phyloP scores from a whole-genome alignment of 2,888 invertebrate genomes.

The Muschampia plurimacula region DNA sequence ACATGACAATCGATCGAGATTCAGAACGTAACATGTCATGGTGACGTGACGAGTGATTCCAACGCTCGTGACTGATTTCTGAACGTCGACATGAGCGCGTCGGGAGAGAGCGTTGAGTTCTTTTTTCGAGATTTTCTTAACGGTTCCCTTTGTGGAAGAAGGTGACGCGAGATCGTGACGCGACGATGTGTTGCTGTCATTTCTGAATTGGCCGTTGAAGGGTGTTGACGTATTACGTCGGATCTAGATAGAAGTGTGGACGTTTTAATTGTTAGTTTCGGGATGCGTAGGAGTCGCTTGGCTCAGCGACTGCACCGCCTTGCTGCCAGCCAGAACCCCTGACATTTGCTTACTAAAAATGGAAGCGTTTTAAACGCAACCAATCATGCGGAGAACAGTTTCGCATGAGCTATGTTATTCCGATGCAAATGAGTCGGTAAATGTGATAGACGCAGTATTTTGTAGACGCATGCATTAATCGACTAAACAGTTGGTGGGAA shows the following conservation, averaged over 20 bases:
- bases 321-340: constrained; percentile 37
- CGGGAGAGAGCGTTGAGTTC: constrained; percentile 50
- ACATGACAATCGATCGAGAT: constrained; percentile 74
- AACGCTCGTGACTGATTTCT: constrained; percentile 62
- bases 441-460: constrained; percentile 26
- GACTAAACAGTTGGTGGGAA: constrained; percentile 13
- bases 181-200: constrained; percentile 76
- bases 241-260: constrained; percentile 74
- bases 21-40: constrained; percentile 69
- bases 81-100: constrained; percentile 68
- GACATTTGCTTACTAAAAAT: constrained; percentile 43
- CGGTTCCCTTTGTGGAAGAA: constrained; percentile 58
- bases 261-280: constrained; percentile 76
- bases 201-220: constrained; percentile 73
- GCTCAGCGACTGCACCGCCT: constrained; percentile 32
- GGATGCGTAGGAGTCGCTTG: constrained; percentile 57
- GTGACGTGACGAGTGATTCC: constrained; percentile 71
- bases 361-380: constrained; percentile 24
- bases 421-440: constrained; percentile 43
- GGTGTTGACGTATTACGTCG: constrained; percentile 74
- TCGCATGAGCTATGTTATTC: constrained; percentile 37
- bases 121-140: constrained; percentile 64
- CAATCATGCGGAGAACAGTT: constrained; percentile 21
- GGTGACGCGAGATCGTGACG: constrained; percentile 68
- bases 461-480: constrained; percentile 26